phyloP scores from a whole-genome alignment of 2,888 invertebrate species.

The Lasioglossum leucozonium region DNA sequence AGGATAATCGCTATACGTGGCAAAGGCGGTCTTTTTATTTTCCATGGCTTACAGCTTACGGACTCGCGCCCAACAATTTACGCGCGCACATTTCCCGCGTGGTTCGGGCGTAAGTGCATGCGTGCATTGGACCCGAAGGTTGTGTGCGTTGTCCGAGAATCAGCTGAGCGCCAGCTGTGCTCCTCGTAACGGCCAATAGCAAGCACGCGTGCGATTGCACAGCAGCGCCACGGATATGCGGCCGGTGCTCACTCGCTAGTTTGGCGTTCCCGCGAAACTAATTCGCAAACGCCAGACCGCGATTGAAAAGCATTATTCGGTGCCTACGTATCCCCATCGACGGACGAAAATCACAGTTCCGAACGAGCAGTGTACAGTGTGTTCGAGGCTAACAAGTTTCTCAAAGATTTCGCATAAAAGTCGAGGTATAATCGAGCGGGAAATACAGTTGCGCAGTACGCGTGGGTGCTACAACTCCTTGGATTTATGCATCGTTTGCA shows the following conservation, averaged over 20 bases:
- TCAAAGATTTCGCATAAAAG: constrained; percentile 21
- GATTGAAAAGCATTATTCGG: constrained; percentile 24
- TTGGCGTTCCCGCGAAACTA: constrained; percentile 78
- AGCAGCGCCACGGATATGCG: constrained; percentile 55
- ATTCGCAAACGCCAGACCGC: constrained; percentile 41
- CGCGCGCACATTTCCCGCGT: constrained; percentile 83
- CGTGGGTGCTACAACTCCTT: constrained; percentile 44
- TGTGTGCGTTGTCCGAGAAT: constrained; percentile 67
- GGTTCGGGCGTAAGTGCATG: constrained; percentile 59
- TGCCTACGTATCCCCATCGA: neutral
- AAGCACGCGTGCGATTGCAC: constrained; percentile 39
- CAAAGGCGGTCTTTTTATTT: constrained; percentile 15
- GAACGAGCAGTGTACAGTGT: neutral
- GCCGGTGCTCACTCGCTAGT: constrained; percentile 71
- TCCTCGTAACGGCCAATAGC: constrained; percentile 74
- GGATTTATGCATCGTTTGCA: constrained; percentile 33
- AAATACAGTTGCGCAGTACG: constrained; percentile 49
- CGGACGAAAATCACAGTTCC: neutral
- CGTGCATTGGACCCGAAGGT: constrained; percentile 27
- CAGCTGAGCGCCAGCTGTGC: constrained; percentile 84
- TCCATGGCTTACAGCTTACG: neutral
- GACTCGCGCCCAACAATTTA: constrained; percentile 70
- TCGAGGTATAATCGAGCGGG: constrained; percentile 55
- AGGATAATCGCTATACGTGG: constrained; percentile 31
- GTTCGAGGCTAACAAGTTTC: neutral